Evolutionary conservation across 2,888 invertebrate species (phyloP), one percentile per base, ranked within the genome.

Genomic region (Arrhopalites spinosus): DNA sequence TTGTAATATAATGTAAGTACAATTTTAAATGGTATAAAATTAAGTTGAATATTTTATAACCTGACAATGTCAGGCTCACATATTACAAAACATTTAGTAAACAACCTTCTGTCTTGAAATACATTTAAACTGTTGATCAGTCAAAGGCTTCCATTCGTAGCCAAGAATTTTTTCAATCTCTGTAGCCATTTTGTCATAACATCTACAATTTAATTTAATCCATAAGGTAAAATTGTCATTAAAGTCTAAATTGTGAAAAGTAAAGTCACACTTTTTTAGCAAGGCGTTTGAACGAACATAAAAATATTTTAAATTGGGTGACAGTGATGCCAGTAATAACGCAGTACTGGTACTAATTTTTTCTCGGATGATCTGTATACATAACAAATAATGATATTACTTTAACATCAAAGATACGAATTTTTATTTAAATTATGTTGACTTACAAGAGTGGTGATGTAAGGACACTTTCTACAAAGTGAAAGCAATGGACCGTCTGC

Each of bases 291-390:
- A 88, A 61, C 94, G 87, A 0, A 94, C 88, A 80, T 90, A 87
- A 1, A 93, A 86, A 73, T 87, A 87, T 25, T 88, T 87, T 73
- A 93, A 85, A 80, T 89, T 89, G 82, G 88, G 89, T 0, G 90
- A 90, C 1, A 89, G 89, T 66, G 88, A 87, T 0, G 91, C 92
- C 61, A 93, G 86, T 17, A 93, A 87, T 59, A 94, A 85, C 20
- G 93, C 88, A 0, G 93, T 93, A 0, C 91, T 88, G 1, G 93
- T 92, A 3, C 93, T 93, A 75, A 94, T 88, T 83, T 91, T 88
- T 84, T 94, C 93, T 8, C 92, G 89, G 30, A 93, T 87, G 81
- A 91, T 86, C 92, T 92, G 83, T 77, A 74, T 67, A 50, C 2
- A 30, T 53, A 73, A 67, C n/a, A n/a, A 2, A 8, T 59, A 59